A percentile compares a stretch with the other conserved stretches of the same genome.
Conservation (phyloP, 1,140 invertebrate species). For the Neodiprion virginianus region DNA sequence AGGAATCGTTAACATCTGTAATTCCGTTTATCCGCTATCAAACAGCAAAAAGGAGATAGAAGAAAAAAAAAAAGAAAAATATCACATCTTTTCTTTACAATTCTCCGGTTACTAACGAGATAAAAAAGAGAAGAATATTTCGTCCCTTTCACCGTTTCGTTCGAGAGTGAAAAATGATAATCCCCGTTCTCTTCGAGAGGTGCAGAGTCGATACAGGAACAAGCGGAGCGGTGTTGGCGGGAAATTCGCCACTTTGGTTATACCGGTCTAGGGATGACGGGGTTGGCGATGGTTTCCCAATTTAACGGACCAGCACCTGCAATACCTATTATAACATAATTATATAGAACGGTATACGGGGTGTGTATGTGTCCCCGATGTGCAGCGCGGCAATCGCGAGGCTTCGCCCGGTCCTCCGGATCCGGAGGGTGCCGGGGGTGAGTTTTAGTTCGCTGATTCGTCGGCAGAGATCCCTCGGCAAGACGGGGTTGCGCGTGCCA, state of each 20-base stretch:
- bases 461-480: not conserved
- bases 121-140: no score
- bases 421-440: not conserved
- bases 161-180: no score
- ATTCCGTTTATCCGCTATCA: no score
- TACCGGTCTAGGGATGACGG: not conserved
- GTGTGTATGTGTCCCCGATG: constrained; percentile 4
- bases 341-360: constrained; percentile 34
- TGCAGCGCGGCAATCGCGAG: not conserved
- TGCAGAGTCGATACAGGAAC: no score
- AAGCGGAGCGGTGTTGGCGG: no score
- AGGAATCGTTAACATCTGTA: no score
- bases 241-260: not conserved
- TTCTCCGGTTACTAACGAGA: no score
- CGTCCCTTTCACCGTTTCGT: no score
- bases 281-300: constrained; percentile 46
- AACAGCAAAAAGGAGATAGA: no score
- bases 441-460: not conserved
- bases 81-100: no score
- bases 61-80: no score
- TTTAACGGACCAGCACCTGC: constrained; percentile 54
- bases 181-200: no score
- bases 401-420: not conserved
- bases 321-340: constrained; percentile 56
- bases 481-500: not conserved